Evolutionary conservation across 2,113 vertebrate species (phyloP), one percentile per base, ranked within the genome.

Genomic region (Ia io): DNA sequence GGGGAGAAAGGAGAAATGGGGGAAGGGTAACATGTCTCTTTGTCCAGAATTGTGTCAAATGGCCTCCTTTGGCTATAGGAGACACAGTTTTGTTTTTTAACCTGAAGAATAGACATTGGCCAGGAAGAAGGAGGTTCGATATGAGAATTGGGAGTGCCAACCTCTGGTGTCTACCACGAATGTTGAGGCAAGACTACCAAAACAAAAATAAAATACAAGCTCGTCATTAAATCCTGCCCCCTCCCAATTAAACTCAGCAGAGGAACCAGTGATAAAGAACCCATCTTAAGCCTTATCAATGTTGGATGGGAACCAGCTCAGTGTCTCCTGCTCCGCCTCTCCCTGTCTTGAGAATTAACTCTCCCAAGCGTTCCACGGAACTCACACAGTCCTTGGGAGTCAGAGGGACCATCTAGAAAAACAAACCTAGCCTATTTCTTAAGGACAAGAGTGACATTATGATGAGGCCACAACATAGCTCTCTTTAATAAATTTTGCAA

Each of bases 361-460:
- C 37, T 49, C 73, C 37, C 56, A 44, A 79, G 82, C 13, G 6
- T 9, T 40, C 7, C 49, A 32, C 14, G 69, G 35, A 5, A 56
- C 9, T 73, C 28, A 35, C 4, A 3, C 47, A 63, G 32, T 22
- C 35, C 42, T 44, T 37, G 35, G 47, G 63, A 79, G 49, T 42
- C 14, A 44, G 44, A 89, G 18, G 63, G 40, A 65, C n/a, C 51
- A 74, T 32, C 49, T 73, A 94, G 49, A 76, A 51, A 74, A 87
- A 91, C 76, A 91, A 91, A 84, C 37, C 37, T 23, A 61, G 85
- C 69, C 86, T 95, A 59, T 71, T 88, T 47, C 59, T 85, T 37
- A 80, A 51, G 44, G 40, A 93, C 77, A 85, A 93, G 30, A 44
- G n/a, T 53, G 40, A 93, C 79, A 69, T 76, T 94, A n/a, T 89